phyloP scores from a whole-genome alignment of 2,113 vertebrate species.

The Forbesichthys papilliferus region DNA sequence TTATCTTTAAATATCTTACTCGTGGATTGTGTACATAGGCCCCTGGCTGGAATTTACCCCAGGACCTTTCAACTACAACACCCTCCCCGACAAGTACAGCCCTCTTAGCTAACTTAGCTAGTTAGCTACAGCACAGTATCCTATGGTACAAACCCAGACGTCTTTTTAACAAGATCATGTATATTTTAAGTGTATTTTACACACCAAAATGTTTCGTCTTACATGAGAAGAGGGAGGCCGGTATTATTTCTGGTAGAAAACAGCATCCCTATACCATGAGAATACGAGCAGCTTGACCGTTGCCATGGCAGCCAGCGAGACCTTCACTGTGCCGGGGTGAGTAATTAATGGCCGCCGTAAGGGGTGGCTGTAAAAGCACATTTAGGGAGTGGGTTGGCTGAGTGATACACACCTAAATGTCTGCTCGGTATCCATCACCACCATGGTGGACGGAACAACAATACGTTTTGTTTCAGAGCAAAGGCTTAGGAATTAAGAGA shows the following conservation, averaged over 20 bases:
- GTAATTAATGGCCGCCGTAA: slow-evolving; percentile 69
- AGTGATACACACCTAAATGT: slow-evolving; percentile 52
- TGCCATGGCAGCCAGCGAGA: slow-evolving; percentile 54
- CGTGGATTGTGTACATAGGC: too few species aligned
- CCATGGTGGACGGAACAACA: slow-evolving; percentile 57
- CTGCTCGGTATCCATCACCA: slow-evolving; percentile 62
- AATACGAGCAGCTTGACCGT: slow-evolving; percentile 28
- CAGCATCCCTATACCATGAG: slow-evolving; percentile 27
- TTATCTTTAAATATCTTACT: too few species aligned
- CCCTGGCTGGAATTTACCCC: too few species aligned
- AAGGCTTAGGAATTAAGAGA: slow-evolving; percentile 18
- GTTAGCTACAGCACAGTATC: too few species aligned
- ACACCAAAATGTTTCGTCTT: not conserved
- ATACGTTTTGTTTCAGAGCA: slow-evolving; percentile 64
- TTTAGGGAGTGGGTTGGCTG: slow-evolving; percentile 62
- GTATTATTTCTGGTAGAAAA: slow-evolving; percentile 13
- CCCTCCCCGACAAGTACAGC: too few species aligned
- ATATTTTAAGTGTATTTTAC: not conserved
- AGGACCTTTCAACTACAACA: too few species aligned
- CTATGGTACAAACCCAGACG: too few species aligned
- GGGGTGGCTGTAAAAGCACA: slow-evolving; percentile 64
- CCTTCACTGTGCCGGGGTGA: slow-evolving; percentile 38
- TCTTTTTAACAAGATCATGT: too few species aligned
- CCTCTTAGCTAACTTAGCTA: too few species aligned
- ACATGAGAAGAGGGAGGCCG: slow-evolving; percentile 6